phyloP scores from a whole-genome alignment of 2,797 vertebrate species.

The Columba guinea region DNA sequence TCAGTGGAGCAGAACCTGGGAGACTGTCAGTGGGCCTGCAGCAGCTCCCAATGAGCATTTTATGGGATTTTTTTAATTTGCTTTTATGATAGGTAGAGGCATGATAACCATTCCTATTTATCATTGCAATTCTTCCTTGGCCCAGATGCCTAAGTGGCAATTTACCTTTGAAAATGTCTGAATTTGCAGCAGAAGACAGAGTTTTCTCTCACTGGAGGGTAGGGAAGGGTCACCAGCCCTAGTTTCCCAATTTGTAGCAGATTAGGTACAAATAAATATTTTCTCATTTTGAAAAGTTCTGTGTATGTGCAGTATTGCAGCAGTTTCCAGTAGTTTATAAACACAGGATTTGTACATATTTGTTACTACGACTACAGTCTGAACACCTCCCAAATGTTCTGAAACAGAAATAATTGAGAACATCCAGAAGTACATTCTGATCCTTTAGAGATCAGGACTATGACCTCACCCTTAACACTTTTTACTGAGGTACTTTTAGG shows the following conservation, averaged over 20 bases:
- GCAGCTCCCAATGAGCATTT: not conserved
- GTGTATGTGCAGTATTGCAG: not conserved
- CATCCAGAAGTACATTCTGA: not conserved
- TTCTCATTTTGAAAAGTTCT: not conserved
- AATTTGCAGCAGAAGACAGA: not conserved
- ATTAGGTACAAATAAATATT: not conserved
- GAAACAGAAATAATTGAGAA: not conserved
- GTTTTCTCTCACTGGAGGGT: not conserved
- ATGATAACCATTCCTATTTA: not conserved
- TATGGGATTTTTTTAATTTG: not conserved
- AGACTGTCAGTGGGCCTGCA: not conserved
- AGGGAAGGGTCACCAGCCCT: not conserved
- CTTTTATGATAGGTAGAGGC: not conserved
- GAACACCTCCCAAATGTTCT: not conserved
- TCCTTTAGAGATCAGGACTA: not conserved
- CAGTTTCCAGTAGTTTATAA: not conserved
- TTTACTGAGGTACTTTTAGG: not conserved
- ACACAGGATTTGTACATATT: not conserved
- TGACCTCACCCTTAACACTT: not conserved
- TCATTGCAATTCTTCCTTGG: not conserved
- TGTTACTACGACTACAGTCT: not conserved
- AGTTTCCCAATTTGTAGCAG: not conserved
- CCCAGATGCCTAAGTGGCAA: not conserved
- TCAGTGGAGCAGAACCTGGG: not conserved
- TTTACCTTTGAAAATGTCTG: slow-evolving; percentile 4